A percentile compares a stretch with the other conserved stretches of the same genome.
Conservation (phyloP, 2,113 vertebrate species). For the Neomonachus schauinslandi region DNA sequence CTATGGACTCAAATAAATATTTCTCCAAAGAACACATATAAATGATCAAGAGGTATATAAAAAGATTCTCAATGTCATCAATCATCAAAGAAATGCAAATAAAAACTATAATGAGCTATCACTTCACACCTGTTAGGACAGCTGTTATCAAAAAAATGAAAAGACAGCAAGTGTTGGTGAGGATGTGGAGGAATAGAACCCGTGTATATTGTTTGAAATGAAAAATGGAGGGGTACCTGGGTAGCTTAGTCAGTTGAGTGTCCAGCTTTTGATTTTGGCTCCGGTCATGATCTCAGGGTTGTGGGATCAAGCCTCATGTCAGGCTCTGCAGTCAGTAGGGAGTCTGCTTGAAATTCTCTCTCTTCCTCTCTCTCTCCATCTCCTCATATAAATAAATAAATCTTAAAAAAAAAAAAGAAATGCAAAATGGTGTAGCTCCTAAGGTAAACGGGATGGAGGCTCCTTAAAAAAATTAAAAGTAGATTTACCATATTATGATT, state of each 20-base stretch:
- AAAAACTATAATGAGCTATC: not conserved
- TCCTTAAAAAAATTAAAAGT: slow-evolving; percentile 2
- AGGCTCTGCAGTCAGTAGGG: not conserved
- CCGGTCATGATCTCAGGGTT: not conserved
- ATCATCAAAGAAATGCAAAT: not conserved
- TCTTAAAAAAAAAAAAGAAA: not conserved
- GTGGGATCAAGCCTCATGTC: not conserved
- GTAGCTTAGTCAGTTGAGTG: not conserved
- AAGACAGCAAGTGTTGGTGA: not conserved
- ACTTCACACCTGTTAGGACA: not conserved
- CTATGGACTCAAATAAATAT: not conserved
- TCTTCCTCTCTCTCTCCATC: not conserved
- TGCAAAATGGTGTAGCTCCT: not conserved
- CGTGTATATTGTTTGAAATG: not conserved
- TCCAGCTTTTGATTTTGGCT: not conserved
- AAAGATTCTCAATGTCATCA: not conserved
- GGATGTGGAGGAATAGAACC: not conserved
- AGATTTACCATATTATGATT: not conserved
- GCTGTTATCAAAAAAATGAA: not conserved
- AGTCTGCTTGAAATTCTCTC: not conserved
- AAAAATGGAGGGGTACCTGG: not conserved
- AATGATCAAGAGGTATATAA: not conserved
- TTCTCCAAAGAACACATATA: not conserved
- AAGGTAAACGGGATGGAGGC: not conserved
- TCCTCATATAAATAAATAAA: not conserved